Percentiles rank a stretch among this genome's conserved stretches.
Evolutionary conservation across 2,797 vertebrate genomes (phyloP).

Genomic region (Chelidonichthys spinosus): DNA sequence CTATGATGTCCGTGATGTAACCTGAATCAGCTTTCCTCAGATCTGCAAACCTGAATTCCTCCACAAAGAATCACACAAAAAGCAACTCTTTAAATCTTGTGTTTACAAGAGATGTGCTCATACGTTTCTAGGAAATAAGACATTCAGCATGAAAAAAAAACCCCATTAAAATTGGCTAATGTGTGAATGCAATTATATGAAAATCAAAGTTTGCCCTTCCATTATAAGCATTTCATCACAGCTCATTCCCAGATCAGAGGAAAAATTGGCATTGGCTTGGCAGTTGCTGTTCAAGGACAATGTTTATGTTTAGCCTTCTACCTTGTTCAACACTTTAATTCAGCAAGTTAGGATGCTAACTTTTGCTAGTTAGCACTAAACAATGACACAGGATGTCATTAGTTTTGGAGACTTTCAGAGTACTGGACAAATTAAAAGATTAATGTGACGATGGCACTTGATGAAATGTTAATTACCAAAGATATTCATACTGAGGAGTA

Average conservation of each 20-base stretch:
- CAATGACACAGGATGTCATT: neutral
- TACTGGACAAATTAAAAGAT: neutral
- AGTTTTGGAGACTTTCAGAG: neutral
- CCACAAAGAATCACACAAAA: too few species aligned
- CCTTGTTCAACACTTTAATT: neutral
- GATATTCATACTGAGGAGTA: neutral
- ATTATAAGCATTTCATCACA: neutral
- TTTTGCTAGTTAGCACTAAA: neutral
- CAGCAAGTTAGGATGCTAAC: neutral
- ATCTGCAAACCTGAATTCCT: too few species aligned
- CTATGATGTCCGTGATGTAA: neutral
- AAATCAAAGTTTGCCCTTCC: neutral
- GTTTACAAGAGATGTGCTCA: too few species aligned
- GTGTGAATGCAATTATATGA: neutral
- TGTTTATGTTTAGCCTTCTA: neutral
- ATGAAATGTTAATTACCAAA: neutral
- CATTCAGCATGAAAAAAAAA: too few species aligned
- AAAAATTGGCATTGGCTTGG: neutral
- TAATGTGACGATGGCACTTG: neutral
- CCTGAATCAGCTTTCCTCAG: too few species aligned
- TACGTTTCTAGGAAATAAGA: too few species aligned
- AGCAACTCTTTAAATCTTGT: too few species aligned
- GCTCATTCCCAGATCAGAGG: neutral
- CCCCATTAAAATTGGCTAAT: too few species aligned
- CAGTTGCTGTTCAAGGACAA: neutral